A percentile compares a stretch with the other conserved stretches of the same genome.
These are phyloP conservation scores for Arctia plantaginis DNA, from an alignment of 2,888 invertebrate genomes.

Conservation along the genomic window DNA sequence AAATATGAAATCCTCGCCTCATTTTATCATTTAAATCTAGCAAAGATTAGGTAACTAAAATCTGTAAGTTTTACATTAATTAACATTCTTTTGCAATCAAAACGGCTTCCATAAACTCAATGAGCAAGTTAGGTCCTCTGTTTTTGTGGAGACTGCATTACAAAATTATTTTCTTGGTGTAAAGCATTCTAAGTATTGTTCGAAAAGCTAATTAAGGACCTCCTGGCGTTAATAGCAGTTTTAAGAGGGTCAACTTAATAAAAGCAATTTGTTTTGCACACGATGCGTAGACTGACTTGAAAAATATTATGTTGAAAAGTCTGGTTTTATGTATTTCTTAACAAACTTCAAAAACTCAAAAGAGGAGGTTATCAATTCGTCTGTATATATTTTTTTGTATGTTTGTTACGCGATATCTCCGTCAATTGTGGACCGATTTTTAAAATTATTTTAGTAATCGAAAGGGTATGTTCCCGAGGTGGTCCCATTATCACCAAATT, in stretches of 20 bases:
- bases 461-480: too few relatives aligned
- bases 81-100: neutral
- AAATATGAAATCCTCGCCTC: too few relatives aligned
- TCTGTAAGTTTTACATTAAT: neutral
- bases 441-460: too few relatives aligned
- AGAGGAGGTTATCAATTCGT: too few relatives aligned
- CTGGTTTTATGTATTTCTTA: too few relatives aligned
- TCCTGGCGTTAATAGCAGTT: constrained; percentile 36
- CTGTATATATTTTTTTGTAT: too few relatives aligned
- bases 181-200: constrained; percentile 40
- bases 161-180: constrained; percentile 15
- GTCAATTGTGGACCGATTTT: too few relatives aligned
- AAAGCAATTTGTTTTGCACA: neutral
- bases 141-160: neutral
- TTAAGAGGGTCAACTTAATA: constrained; percentile 9
- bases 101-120: neutral
- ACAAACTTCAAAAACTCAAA: too few relatives aligned
- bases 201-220: constrained; percentile 40
- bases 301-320: neutral
- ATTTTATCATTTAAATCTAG: too few relatives aligned
- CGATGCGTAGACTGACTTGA: neutral
- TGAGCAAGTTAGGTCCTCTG: neutral
- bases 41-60: neutral
- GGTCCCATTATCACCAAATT: too few relatives aligned
- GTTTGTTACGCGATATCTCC: too few relatives aligned